These are phyloP conservation scores for Cotesia glomerata DNA, from an alignment of 1,140 invertebrate species.

Conservation along the genomic window DNA sequence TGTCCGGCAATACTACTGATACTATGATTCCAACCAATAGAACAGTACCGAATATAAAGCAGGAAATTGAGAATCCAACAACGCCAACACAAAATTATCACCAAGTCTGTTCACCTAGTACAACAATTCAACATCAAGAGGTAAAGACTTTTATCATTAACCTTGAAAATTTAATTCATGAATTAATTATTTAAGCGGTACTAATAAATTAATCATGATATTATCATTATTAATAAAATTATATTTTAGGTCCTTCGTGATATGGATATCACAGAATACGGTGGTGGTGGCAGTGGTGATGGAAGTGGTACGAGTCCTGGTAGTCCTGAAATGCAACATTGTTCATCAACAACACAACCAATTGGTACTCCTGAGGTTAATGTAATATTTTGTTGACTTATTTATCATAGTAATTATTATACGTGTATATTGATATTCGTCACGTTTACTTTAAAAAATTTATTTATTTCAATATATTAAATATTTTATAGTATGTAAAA, in stretches of 20 bases:
- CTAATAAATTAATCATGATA: not conserved
- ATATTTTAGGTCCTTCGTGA: slow-evolving; percentile 55
- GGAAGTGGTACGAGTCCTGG: slow-evolving; percentile 66
- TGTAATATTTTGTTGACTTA: slow-evolving; percentile 10
- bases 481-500: too few relatives aligned
- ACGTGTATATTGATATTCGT: too few relatives aligned
- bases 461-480: too few relatives aligned
- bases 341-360: slow-evolving; percentile 80
- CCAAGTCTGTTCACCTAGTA: slow-evolving; percentile 68
- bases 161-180: too few relatives aligned
- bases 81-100: slow-evolving; percentile 62
- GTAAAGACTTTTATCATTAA: slow-evolving; percentile 41
- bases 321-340: slow-evolving; percentile 79
- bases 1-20: slow-evolving; percentile 61
- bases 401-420: not conserved
- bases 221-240: slow-evolving; percentile 2
- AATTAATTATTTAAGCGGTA: not conserved
- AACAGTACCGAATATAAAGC: slow-evolving; percentile 65
- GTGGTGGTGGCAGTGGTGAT: slow-evolving; percentile 59
- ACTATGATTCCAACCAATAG: slow-evolving; percentile 59
- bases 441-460: too few relatives aligned
- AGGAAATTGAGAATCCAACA: slow-evolving; percentile 64
- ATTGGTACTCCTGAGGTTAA: slow-evolving; percentile 71
- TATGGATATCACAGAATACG: slow-evolving; percentile 60
- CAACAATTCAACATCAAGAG: slow-evolving; percentile 60